Evolutionary conservation across 2,888 invertebrate species (phyloP).

Genomic region (Rhingia campestris): DNA sequence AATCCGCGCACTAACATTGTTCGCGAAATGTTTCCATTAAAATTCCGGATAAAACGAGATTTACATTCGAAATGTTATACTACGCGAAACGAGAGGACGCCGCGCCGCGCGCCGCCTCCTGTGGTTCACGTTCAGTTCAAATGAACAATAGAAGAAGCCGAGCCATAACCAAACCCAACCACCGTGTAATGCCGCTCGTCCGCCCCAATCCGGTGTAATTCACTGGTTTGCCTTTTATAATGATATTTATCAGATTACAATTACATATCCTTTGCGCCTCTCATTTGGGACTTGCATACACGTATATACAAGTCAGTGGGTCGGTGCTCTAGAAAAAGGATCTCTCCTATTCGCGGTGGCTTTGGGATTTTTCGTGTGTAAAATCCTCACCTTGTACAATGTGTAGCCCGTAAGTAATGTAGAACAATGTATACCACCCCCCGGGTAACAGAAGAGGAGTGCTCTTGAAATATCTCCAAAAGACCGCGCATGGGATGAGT

Average conservation of each 20-base stretch:
- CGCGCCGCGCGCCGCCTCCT: background rate
- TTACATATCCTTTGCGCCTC: conserved; percentile 45
- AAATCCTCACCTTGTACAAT: conserved; percentile 30
- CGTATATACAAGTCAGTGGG: too few species aligned
- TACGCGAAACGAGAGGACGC: background rate
- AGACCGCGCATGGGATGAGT: conserved; percentile 50
- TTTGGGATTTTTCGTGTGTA: conserved; percentile 42
- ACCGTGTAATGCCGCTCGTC: conserved; percentile 46
- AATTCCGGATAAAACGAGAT: conserved; percentile 60
- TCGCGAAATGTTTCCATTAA: conserved; percentile 59
- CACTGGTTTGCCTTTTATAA: conserved; percentile 61
- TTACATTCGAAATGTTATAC: conserved; percentile 49
- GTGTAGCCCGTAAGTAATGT: conserved; percentile 52
- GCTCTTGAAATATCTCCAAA: conserved; percentile 63
- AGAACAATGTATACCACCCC: conserved; percentile 58
- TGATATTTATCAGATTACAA: conserved; percentile 70
- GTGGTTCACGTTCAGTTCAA: conserved; percentile 2
- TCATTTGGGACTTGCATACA: conserved; percentile 37
- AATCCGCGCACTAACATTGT: conserved; percentile 14
- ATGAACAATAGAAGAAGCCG: conserved; percentile 43
- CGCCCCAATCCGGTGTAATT: conserved; percentile 62
- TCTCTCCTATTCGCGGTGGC: conserved; percentile 7
- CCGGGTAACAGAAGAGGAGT: background rate
- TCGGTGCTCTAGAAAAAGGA: conserved; percentile 13
- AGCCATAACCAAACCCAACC: conserved; percentile 8